phyloP scores from a whole-genome alignment of 2,888 invertebrate genomes.

The Spodoptera exigua region DNA sequence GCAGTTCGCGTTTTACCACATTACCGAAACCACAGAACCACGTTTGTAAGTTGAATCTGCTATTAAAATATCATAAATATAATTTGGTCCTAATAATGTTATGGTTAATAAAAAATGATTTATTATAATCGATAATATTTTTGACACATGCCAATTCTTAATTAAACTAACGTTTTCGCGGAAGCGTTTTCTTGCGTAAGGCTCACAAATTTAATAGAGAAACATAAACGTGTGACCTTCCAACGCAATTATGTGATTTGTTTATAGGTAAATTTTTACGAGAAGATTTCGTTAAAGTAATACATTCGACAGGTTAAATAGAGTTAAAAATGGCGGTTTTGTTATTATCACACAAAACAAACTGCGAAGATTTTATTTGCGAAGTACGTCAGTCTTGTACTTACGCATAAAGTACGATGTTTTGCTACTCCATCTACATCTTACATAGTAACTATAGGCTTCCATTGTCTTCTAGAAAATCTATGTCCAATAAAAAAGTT shows the following conservation, averaged over 20 bases:
- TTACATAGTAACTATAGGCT: background rate
- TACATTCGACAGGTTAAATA: too few species aligned
- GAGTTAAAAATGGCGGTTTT: too few species aligned
- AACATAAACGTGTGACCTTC: slow-evolving; percentile 15
- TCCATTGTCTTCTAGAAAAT: background rate
- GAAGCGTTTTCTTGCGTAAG: slow-evolving; percentile 21
- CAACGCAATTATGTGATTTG: slow-evolving; percentile 12
- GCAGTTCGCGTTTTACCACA: too few species aligned
- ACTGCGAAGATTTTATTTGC: too few species aligned
- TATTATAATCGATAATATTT: too few species aligned
- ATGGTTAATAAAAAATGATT: too few species aligned
- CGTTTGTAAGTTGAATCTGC: too few species aligned
- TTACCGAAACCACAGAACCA: too few species aligned
- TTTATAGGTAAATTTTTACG: background rate
- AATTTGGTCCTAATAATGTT: too few species aligned
- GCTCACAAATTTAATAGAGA: background rate
- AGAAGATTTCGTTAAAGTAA: background rate
- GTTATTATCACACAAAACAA: too few species aligned
- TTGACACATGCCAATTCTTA: too few species aligned
- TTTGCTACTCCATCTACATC: background rate
- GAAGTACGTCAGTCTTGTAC: background rate
- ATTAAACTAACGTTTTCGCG: background rate
- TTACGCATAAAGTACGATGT: background rate
- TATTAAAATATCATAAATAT: slow-evolving; percentile 1
- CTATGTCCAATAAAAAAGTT: background rate